Base-by-base conservation (phyloP, 2,113 vertebrate genomes). In the Myotis lucifugus region DNA sequence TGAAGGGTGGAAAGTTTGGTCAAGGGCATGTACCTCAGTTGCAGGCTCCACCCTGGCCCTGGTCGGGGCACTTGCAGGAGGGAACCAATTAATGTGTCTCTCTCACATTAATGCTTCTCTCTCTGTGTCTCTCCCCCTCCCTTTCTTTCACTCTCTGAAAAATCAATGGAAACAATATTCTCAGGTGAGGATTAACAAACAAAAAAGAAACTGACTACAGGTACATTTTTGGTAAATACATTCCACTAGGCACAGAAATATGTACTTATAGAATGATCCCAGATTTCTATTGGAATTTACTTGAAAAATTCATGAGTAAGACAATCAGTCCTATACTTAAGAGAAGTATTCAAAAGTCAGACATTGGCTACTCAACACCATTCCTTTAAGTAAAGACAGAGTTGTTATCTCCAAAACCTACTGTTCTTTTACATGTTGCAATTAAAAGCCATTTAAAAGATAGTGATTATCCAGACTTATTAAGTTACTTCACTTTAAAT, bases 401-500 rank as follows among this genome's bases (percentile, higher is more conserved):
- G 4, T 14, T 74, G 1, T 66, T 74, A 11, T n/a, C 37, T 67
- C n/a, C 15, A 46, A 84, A 92, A 42, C 1, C 1, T 18, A 29
- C 13, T 67, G 8, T 34, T 32, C 46, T 88, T 84, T 94, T 2
- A 82, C 9, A 64, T 56, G 42, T 6, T 78, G 13, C 29, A 54
- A 9, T 48, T 59, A 87, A 79, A 42, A 34, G 52, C 19, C 19
- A 81, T 27, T 92, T 85, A 66, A 64, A 56, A 73, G 9, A 27
- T 14, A 86, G 34, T n/a, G 1, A 88, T 77, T 95, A 84, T 27
- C 2, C n/a, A 72, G 42, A 32, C 8, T 25, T 25, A 8, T 17
- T 61, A 42, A 90, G 29, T 76, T 64, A 64, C n/a, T 78, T 92
- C 48, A 66, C 13, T 93, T 83, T 85, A 8, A 95, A n/a, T 74